These are phyloP conservation scores for Palloptera scutellata DNA, from an alignment of 2,888 invertebrate species.

Conservation along the genomic window DNA sequence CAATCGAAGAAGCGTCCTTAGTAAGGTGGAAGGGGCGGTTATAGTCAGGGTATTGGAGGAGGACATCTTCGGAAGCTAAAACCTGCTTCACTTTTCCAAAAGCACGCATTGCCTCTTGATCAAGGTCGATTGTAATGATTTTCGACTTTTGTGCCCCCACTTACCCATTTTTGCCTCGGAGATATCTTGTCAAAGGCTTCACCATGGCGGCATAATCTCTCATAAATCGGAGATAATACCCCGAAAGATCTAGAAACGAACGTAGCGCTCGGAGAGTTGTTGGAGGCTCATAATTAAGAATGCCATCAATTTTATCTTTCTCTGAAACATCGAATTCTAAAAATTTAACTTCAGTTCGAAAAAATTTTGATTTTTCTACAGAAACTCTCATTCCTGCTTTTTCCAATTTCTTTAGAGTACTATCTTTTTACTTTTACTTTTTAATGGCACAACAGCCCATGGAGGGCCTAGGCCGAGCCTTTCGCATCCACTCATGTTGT, in stretches of 20 bases:
- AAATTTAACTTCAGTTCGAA: no score
- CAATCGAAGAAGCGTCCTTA: constrained; percentile 29
- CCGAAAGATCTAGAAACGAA: constrained; percentile 28
- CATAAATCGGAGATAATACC: constrained; percentile 34
- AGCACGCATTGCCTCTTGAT: constrained; percentile 28
- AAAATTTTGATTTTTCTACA: no score
- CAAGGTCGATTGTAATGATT: constrained; percentile 26
- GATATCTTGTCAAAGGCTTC: constrained; percentile 31
- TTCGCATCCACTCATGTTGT: no score
- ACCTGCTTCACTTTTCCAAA: constrained; percentile 29
- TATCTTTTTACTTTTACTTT: no score
- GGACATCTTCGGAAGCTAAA: constrained; percentile 29
- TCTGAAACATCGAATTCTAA: constrained; percentile 30
- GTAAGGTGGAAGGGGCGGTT: constrained; percentile 28
- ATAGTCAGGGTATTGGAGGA: constrained; percentile 26
- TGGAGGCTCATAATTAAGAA: constrained; percentile 28
- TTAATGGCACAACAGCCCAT: no score
- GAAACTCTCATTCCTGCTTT: no score
- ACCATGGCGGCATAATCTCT: constrained; percentile 33
- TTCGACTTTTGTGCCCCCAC: constrained; percentile 30
- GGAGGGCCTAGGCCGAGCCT: no score
- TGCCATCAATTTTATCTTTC: constrained; percentile 28
- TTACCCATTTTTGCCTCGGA: constrained; percentile 26
- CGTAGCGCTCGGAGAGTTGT: constrained; percentile 26
- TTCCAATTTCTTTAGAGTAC: no score